A percentile compares a stretch with the other conserved stretches of the same genome.
phyloP scores from a whole-genome alignment of 2,888 invertebrate species.

The Metacarcinus magister region DNA sequence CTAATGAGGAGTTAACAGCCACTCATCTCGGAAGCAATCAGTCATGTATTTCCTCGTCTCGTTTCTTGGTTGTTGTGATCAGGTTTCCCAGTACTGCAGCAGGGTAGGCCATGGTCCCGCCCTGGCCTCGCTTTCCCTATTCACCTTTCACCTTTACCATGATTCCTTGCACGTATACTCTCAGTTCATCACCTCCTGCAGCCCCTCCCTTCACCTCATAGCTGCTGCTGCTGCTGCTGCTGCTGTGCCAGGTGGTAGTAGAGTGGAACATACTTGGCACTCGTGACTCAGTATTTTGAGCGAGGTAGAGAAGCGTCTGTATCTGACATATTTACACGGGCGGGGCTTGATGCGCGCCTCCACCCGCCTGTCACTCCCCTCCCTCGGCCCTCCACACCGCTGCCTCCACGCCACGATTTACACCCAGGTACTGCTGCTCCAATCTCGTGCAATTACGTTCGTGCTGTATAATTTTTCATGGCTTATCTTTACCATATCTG shows the following conservation, averaged over 20 bases:
- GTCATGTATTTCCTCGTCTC: background rate
- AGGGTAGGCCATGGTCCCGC: no score
- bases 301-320: slow-evolving; percentile 16
- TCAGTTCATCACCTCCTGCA: background rate
- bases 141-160: background rate
- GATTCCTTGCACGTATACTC: background rate
- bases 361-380: background rate
- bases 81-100: no score
- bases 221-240: background rate
- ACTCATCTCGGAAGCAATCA: background rate
- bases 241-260: background rate
- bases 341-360: background rate
- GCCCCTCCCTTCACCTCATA: background rate
- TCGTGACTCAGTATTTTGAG: slow-evolving; percentile 11
- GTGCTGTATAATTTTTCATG: background rate
- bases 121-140: background rate
- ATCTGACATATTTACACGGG: slow-evolving; percentile 30
- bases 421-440: background rate
- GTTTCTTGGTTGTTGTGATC: background rate
- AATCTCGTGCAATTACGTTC: background rate
- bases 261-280: background rate
- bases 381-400: background rate
- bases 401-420: background rate
- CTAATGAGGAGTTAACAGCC: background rate
- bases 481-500: background rate